A percentile compares a stretch with the other conserved stretches of the same genome.
These are phyloP conservation scores for Laupala kohalensis DNA, from an alignment of 1,140 invertebrate species.

Conservation along the genomic window DNA sequence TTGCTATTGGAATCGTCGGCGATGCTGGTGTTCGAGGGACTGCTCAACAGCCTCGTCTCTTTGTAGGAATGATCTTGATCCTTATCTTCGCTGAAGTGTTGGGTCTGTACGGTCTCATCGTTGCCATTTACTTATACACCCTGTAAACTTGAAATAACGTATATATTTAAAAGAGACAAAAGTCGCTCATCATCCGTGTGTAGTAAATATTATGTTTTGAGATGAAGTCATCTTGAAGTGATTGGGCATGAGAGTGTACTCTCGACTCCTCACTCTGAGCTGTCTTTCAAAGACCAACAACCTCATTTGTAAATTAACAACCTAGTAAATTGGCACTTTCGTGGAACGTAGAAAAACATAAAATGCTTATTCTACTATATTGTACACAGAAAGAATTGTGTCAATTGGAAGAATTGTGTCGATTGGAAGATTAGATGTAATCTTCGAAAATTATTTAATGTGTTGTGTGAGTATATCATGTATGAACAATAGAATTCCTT, in stretches of 20 bases:
- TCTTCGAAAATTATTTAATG: neutral
- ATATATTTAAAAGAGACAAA: neutral
- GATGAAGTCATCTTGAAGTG: conserved; percentile 1
- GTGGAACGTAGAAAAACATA: neutral
- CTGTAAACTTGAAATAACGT: conserved; percentile 39
- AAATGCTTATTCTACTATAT: neutral
- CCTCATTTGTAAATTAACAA: conserved; percentile 15
- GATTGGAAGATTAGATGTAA: neutral
- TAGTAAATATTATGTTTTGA: conserved; percentile 4
- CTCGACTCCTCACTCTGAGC: neutral
- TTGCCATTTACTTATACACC: conserved; percentile 94
- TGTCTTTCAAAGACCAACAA: conserved; percentile 10
- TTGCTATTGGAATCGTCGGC: conserved; percentile 66
- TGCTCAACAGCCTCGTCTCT: conserved; percentile 94
- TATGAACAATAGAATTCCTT: neutral
- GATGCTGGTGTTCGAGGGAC: conserved; percentile 97
- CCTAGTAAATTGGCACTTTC: conserved; percentile 10
- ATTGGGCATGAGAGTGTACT: neutral
- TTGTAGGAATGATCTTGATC: conserved; percentile 99
- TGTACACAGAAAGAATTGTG: neutral
- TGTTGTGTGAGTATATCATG: neutral
- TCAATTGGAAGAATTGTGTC: conserved; percentile 4
- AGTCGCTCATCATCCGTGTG: conserved; percentile 7
- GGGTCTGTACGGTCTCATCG: conserved; percentile 98
- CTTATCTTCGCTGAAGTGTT: conserved; percentile 99